Evolutionary conservation across 1,140 invertebrate species (phyloP), one percentile per base, ranked within the genome.

Genomic region (Drosophila ercepeae): DNA sequence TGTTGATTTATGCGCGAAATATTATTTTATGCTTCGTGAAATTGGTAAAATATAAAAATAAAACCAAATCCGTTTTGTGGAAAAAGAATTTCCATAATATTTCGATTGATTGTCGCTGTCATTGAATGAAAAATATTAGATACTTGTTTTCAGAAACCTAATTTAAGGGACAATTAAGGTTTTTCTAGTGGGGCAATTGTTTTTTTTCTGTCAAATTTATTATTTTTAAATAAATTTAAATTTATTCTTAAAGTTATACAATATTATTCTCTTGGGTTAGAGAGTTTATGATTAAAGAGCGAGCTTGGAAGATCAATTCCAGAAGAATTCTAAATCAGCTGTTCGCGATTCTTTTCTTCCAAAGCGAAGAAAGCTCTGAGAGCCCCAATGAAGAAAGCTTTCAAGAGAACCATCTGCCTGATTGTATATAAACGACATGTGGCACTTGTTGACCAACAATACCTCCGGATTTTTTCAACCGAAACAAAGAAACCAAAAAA

Each of bases 391-490:
- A 11, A 3, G 4, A 18, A 32, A 39, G 45, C 46, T 59, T 59
- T 59, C 7, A 18, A 13, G 54, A 46, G 54, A 32, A 32, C 4
- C 29, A 9, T 32, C 29, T 32, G 11, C 29, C 29, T 32, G 29
- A 32, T 32, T 2, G 60, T 64, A 64, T 67, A 67, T 64, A 67
- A 18, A 65, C 13, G 4, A 32, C 59, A 34, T 29, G 9, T 45
- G 27, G 13, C 21, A 64, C 59, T 34, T 11, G 29, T 19, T 27
- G 7, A 13, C 16, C 63, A 13, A 27, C 46, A 67, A 27, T 67
- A n/a, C n/a, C 11, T 16, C 18, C 5, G 21, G 8, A 5, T 19
- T 21, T 13, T 21, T 4, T 21, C 21, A 21, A 21, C 9, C 41
- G n/a, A 64, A 46, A 21, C 9, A 55, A 32, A 6, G 21, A 11